phyloP scores from a whole-genome alignment of 2,888 invertebrate species.

The Acleris emargana region DNA sequence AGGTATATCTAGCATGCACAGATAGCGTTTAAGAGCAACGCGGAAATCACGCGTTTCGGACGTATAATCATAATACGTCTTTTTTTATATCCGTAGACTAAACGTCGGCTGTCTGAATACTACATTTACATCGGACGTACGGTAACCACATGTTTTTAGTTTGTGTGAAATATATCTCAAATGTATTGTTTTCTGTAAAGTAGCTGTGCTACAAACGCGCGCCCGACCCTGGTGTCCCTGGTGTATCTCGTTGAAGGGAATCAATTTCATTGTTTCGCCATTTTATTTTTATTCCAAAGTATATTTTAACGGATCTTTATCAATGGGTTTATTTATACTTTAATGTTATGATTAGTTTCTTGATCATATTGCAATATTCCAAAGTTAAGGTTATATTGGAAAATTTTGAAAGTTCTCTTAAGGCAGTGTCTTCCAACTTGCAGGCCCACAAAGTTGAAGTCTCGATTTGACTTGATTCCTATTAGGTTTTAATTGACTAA shows the following conservation, averaged over 20 bases:
- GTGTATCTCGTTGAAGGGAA: slow-evolving; percentile 55
- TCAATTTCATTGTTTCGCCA: slow-evolving; percentile 29
- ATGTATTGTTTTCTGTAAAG: too few relatives aligned
- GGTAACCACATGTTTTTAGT: too few relatives aligned
- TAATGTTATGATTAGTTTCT: slow-evolving; percentile 32
- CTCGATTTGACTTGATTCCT: too few relatives aligned
- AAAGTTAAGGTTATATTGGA: slow-evolving; percentile 43
- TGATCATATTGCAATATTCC: slow-evolving; percentile 29
- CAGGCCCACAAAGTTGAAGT: neutral
- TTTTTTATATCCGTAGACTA: too few relatives aligned
- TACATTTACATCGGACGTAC: too few relatives aligned
- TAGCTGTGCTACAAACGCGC: neutral
- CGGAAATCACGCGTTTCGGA: too few relatives aligned
- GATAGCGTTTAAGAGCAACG: too few relatives aligned
- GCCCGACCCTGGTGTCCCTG: slow-evolving; percentile 37
- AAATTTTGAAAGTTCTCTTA: slow-evolving; percentile 21
- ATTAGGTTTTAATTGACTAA: too few relatives aligned
- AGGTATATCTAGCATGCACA: too few relatives aligned
- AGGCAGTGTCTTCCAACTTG: neutral
- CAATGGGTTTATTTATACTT: slow-evolving; percentile 52
- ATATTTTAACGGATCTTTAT: slow-evolving; percentile 44
- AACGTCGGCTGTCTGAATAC: too few relatives aligned
- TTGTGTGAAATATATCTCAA: too few relatives aligned
- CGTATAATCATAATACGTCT: too few relatives aligned
- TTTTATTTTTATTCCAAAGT: slow-evolving; percentile 44